Evolutionary conservation across 1,140 invertebrate species (phyloP).

Genomic region (Harpegnathos saltator): DNA sequence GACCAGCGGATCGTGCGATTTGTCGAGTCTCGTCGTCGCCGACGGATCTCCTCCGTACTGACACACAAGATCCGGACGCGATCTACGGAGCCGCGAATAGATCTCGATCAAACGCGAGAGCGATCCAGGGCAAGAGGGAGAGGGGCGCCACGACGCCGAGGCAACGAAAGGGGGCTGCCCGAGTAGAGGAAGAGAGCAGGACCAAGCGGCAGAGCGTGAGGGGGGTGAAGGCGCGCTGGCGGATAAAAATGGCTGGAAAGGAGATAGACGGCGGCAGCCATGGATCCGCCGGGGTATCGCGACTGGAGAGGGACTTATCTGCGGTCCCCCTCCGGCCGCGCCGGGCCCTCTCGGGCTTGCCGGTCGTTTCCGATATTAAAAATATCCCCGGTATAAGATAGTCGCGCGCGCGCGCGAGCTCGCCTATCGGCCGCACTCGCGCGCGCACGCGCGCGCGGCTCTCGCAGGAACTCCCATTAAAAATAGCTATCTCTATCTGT

Average conservation of each 20-base stretch:
- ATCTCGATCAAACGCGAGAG: constrained; percentile 47
- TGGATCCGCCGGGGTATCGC: constrained; percentile 60
- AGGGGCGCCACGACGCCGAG: background rate
- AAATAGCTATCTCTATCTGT: constrained; percentile 83
- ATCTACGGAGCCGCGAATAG: constrained; percentile 47
- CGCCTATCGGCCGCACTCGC: constrained; percentile 73
- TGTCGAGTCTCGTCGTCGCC: constrained; percentile 23
- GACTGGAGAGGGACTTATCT: constrained; percentile 70
- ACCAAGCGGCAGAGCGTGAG: background rate
- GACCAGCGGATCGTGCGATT: constrained; percentile 14
- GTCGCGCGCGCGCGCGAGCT: constrained; percentile 55
- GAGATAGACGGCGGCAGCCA: constrained; percentile 63
- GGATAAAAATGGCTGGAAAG: constrained; percentile 64
- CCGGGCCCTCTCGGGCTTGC: constrained; percentile 1
- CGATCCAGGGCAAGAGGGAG: constrained; percentile 11
- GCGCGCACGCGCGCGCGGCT: constrained; percentile 54
- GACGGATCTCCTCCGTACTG: background rate
- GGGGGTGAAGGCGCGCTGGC: constrained; percentile 10
- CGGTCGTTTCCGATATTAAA: constrained; percentile 81
- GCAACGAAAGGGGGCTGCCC: background rate
- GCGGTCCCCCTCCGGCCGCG: constrained; percentile 49
- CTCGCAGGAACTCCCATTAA: constrained; percentile 82
- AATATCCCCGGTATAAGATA: constrained; percentile 78
- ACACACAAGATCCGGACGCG: constrained; percentile 43
- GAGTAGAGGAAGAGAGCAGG: background rate